Percentiles rank a stretch among this genome's conserved stretches.
Evolutionary conservation across 2,113 vertebrate genomes (phyloP).

Genomic region (Herpailurus yagouaroundi): DNA sequence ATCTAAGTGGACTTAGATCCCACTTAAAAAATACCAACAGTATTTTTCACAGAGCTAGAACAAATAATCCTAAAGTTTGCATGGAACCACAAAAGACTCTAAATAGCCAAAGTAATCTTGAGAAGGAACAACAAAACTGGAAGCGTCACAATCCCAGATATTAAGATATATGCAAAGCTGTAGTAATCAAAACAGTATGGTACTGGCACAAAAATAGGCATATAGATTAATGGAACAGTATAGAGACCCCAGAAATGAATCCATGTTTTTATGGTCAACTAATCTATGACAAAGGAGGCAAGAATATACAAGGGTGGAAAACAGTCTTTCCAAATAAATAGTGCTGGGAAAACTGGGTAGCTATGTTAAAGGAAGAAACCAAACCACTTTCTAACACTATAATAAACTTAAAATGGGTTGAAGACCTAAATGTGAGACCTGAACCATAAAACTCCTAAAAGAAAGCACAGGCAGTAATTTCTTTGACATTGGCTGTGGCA

Average conservation of each 20-base stretch:
- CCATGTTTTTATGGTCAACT: not conserved
- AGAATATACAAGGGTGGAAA: not conserved
- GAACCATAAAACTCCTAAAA: not conserved
- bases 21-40: not conserved
- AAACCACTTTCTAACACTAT: not conserved
- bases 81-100: not conserved
- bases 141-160: not conserved
- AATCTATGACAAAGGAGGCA: not conserved
- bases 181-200: not conserved
- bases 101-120: not conserved
- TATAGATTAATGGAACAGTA: not conserved
- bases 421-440: not conserved
- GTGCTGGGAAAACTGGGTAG: not conserved
- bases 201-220: not conserved
- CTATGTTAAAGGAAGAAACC: not conserved
- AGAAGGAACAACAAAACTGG: not conserved
- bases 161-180: not conserved
- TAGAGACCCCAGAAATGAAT: not conserved
- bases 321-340: not conserved
- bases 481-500: not conserved
- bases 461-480: not conserved
- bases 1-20: no score
- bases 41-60: not conserved
- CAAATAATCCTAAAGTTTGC: not conserved
- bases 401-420: not conserved